Conservation (phyloP, 1,140 invertebrate genomes). For the Doryteuthis pealeii region DNA sequence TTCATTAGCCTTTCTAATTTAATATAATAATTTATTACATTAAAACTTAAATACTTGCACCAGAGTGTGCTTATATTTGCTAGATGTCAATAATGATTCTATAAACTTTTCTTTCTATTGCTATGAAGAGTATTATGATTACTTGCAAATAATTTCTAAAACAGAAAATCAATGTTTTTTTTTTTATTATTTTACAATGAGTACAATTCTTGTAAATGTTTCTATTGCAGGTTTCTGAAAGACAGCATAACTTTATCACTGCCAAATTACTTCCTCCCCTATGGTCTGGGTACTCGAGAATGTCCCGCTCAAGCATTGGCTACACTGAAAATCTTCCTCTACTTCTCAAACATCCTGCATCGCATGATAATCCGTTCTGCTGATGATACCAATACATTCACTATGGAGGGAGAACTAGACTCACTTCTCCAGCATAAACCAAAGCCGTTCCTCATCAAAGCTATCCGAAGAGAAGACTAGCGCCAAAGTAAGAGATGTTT, state of each 20-base stretch:
- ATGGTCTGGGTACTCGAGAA: constrained; percentile 35
- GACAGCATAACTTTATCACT: constrained; percentile 30
- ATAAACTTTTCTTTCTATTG: too few species aligned
- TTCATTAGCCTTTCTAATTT: too few species aligned
- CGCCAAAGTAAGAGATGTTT: not conserved
- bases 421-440: constrained; percentile 31
- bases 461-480: constrained; percentile 27
- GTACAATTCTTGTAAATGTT: constrained; percentile 19
- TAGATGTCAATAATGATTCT: too few species aligned
- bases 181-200: not conserved
- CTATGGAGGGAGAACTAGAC: constrained; percentile 38
- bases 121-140: too few species aligned
- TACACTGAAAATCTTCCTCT: constrained; percentile 39
- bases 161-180: too few species aligned
- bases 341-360: constrained; percentile 42
- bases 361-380: constrained; percentile 27
- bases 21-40: too few species aligned
- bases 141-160: too few species aligned
- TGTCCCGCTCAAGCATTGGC: constrained; percentile 46
- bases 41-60: too few species aligned
- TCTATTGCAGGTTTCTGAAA: constrained; percentile 40
- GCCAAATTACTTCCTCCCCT: constrained; percentile 47
- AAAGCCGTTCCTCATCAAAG: constrained; percentile 34
- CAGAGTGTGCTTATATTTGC: too few species aligned
- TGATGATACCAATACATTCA: constrained; percentile 18